Conservation (phyloP, 2,113 vertebrate species). For the Sclerurus mexicanus region DNA sequence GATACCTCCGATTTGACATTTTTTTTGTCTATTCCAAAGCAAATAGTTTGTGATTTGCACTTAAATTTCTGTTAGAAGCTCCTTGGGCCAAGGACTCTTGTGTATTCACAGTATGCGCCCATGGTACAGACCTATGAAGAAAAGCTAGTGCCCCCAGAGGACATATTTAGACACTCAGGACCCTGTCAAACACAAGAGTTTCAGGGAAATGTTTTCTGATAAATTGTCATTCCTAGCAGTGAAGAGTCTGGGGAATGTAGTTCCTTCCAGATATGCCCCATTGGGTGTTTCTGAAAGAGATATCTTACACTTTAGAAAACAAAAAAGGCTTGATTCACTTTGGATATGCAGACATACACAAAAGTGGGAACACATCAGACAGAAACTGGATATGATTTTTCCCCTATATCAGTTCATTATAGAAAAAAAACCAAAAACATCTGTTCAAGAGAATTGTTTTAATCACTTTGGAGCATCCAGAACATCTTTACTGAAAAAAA, state of each 20-base stretch:
- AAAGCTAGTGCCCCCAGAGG: not conserved
- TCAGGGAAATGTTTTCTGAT: not conserved
- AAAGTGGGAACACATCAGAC: not conserved
- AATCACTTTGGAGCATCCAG: not conserved
- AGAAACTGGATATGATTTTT: not conserved
- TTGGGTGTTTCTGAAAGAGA: not conserved
- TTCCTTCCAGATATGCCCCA: not conserved
- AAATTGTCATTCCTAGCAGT: not conserved
- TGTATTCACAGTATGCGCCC: not conserved
- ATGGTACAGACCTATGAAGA: not conserved
- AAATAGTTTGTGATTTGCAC: not conserved
- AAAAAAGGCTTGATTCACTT: not conserved
- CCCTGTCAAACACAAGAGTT: not conserved
- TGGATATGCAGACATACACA: not conserved
- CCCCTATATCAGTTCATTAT: not conserved
- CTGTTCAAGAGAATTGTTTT: not conserved
- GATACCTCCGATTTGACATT: not conserved
- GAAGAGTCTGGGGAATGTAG: not conserved
- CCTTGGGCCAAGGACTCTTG: not conserved
- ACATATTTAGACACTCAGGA: not conserved
- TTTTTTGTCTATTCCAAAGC: not conserved
- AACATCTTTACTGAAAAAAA: not conserved
- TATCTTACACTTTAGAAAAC: not conserved
- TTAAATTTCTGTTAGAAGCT: not conserved
- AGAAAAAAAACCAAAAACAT: not conserved